Percentiles rank a stretch among this genome's conserved stretches.
These are phyloP conservation scores for Venturia canescens DNA, from an alignment of 1,140 invertebrate species.

Conservation along the genomic window DNA sequence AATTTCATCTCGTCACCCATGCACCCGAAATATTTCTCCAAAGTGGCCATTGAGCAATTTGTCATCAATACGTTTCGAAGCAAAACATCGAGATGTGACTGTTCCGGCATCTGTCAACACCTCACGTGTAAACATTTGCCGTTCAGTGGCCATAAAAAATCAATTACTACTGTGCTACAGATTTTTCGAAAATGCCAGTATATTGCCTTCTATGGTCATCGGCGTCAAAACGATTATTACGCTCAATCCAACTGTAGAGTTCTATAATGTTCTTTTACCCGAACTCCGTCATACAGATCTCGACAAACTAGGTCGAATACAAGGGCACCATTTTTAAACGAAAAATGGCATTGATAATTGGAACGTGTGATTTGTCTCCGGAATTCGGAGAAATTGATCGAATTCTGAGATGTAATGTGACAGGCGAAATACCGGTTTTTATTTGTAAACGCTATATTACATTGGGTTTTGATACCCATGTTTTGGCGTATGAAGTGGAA, in stretches of 20 bases:
- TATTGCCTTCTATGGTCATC: slow-evolving; percentile 17
- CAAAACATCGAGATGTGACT: slow-evolving; percentile 34
- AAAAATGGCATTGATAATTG: slow-evolving; percentile 16
- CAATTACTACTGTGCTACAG: slow-evolving; percentile 38
- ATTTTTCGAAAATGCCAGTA: slow-evolving; percentile 36
- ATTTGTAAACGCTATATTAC: slow-evolving; percentile 13
- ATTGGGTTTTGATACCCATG: slow-evolving; percentile 19
- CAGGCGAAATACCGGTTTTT: not conserved
- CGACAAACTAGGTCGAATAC: slow-evolving; percentile 43
- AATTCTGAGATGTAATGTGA: slow-evolving; percentile 9
- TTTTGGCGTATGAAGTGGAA: slow-evolving; percentile 12
- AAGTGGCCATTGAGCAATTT: slow-evolving; percentile 40
- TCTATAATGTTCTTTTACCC: slow-evolving; percentile 17
- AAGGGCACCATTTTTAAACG: slow-evolving; percentile 37
- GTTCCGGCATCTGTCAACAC: slow-evolving; percentile 41
- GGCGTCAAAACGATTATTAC: not conserved
- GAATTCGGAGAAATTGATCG: slow-evolving; percentile 29
- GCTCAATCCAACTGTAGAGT: not conserved
- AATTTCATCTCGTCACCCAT: slow-evolving; percentile 34
- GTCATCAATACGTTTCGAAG: slow-evolving; percentile 38
- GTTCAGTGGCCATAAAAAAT: slow-evolving; percentile 39
- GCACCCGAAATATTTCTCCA: slow-evolving; percentile 23
- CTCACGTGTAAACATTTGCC: slow-evolving; percentile 43
- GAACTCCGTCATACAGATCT: slow-evolving; percentile 23
- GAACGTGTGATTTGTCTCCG: not conserved